Percentiles rank a stretch among this genome's conserved stretches.
These are phyloP conservation scores for Oligia latruncula DNA, from an alignment of 2,888 invertebrate species.

Conservation along the genomic window DNA sequence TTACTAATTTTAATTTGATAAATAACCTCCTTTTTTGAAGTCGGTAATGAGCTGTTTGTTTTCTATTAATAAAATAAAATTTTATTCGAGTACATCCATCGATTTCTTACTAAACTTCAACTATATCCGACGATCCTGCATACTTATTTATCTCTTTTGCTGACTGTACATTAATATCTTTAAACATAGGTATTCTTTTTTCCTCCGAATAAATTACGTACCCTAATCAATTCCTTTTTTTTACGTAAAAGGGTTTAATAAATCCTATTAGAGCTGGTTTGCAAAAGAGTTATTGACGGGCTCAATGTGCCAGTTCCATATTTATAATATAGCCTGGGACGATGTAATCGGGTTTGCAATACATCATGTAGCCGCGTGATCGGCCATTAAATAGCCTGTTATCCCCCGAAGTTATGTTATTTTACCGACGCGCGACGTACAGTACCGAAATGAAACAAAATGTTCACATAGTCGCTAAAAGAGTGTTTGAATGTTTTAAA, in stretches of 20 bases:
- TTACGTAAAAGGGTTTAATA: conserved; percentile 4
- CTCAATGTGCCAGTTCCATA: conserved; percentile 28
- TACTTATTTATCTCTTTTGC: too few species aligned
- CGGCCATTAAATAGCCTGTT: conserved; percentile 54
- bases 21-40: too few species aligned
- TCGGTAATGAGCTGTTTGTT: too few species aligned
- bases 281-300: conserved; percentile 42
- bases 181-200: neutral
- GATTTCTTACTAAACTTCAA: too few species aligned
- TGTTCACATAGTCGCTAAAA: conserved; percentile 5
- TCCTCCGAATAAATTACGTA: neutral
- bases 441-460: conserved; percentile 28
- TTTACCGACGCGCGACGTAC: neutral
- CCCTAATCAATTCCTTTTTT: conserved; percentile 13
- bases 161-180: neutral
- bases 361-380: conserved; percentile 55
- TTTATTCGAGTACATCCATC: too few species aligned
- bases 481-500: conserved; percentile 35
- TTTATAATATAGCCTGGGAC: conserved; percentile 25
- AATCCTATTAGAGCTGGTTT: conserved; percentile 5
- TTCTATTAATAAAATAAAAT: too few species aligned
- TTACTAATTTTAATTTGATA: too few species aligned
- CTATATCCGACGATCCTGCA: too few species aligned
- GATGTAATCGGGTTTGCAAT: conserved; percentile 56
- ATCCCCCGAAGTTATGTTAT: conserved; percentile 34